These are phyloP conservation scores for Aporophyla nigra DNA, from an alignment of 2,888 invertebrate species.

Conservation along the genomic window DNA sequence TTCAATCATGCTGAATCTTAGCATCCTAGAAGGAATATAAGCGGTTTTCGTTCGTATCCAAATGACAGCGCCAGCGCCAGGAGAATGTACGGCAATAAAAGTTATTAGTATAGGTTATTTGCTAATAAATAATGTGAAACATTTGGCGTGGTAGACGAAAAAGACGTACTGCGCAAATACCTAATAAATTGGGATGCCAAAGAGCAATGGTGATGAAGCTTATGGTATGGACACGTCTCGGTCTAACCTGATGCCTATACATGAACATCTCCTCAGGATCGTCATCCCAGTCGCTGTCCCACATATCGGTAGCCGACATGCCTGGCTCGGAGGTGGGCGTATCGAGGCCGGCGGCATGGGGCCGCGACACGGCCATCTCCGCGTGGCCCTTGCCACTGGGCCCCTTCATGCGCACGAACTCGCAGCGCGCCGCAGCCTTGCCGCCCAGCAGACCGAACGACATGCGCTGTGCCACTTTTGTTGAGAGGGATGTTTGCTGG, in stretches of 20 bases:
- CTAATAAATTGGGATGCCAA: too few relatives aligned
- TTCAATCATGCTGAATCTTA: not conserved
- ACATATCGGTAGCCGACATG: conserved; percentile 96
- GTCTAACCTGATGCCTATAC: conserved; percentile 93
- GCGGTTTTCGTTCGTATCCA: not conserved
- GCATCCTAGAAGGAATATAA: not conserved
- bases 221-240: not conserved
- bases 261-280: conserved; percentile 96
- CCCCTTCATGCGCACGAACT: conserved; percentile 99
- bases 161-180: not conserved
- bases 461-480: conserved; percentile 98
- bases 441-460: conserved; percentile 97
- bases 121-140: not conserved
- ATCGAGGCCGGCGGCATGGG: conserved; percentile 97
- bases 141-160: not conserved
- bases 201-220: not conserved
- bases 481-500: conserved; percentile 97
- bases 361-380: conserved; percentile 99
- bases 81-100: not conserved
- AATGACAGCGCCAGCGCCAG: not conserved
- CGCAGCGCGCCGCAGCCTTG: conserved; percentile 95
- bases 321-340: conserved; percentile 98
- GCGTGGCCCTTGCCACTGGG: conserved; percentile 98
- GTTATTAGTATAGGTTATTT: not conserved
- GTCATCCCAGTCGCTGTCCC: conserved; percentile 97